Percentiles rank a stretch among this genome's conserved stretches.
These are phyloP conservation scores for Belgica antarctica DNA, from an alignment of 2,888 invertebrate genomes.

Conservation along the genomic window DNA sequence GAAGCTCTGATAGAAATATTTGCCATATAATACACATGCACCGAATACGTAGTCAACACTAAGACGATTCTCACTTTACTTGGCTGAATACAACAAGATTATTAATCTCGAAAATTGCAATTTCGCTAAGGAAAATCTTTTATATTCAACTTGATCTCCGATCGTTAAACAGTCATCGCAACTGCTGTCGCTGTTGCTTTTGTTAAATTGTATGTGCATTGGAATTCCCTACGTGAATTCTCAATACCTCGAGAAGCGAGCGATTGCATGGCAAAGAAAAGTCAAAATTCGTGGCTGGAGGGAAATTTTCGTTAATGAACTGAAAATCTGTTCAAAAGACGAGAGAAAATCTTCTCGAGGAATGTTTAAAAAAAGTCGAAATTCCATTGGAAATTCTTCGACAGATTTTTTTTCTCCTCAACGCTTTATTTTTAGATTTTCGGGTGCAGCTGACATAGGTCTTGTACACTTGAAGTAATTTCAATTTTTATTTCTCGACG, in stretches of 20 bases:
- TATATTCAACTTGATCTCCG: slow-evolving; percentile 3
- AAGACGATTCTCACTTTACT: slow-evolving; percentile 21
- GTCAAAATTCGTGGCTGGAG: slow-evolving; percentile 30
- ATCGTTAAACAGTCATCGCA: neutral
- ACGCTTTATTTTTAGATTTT: slow-evolving; percentile 41
- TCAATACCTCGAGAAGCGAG: neutral
- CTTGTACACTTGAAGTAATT: neutral
- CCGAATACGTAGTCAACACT: neutral
- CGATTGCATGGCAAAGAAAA: slow-evolving; percentile 15
- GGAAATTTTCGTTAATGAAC: slow-evolving; percentile 16
- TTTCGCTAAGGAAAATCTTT: slow-evolving; percentile 1
- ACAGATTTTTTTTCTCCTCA: neutral
- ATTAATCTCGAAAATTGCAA: slow-evolving; percentile 16
- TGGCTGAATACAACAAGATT: slow-evolving; percentile 16
- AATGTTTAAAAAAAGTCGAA: slow-evolving; percentile 32
- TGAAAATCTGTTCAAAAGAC: neutral
- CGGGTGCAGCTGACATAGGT: slow-evolving; percentile 32
- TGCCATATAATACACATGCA: slow-evolving; percentile 28
- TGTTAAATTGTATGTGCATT: neutral
- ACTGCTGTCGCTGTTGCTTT: neutral
- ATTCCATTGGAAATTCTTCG: slow-evolving; percentile 39
- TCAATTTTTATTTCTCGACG: neutral
- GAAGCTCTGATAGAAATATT: slow-evolving; percentile 18
- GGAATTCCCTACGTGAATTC: slow-evolving; percentile 22
- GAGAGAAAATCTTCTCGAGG: slow-evolving; percentile 23